Percentiles rank a stretch among this genome's conserved stretches.
phyloP scores from a whole-genome alignment of 2,797 vertebrate genomes.

The Nannoperca australis region DNA sequence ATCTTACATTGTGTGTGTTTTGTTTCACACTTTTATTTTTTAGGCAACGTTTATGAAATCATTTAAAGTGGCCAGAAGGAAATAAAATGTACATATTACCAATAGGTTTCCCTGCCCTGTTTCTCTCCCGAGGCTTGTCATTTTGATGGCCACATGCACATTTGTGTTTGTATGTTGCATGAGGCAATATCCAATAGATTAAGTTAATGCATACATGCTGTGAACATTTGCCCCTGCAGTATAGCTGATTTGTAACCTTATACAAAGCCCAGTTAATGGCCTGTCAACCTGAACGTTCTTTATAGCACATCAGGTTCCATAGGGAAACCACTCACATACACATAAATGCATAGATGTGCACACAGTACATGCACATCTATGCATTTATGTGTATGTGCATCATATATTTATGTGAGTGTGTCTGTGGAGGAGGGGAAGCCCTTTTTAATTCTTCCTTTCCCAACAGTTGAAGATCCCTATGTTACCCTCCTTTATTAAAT shows the following conservation, averaged over 20 bases:
- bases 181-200: conserved; percentile 30
- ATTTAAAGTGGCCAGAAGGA: conserved; percentile 26
- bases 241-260: conserved; percentile 70
- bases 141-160: conserved; percentile 40
- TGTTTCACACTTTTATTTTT: neutral
- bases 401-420: conserved; percentile 7
- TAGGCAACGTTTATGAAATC: neutral
- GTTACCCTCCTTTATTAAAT: conserved; percentile 49
- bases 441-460: conserved; percentile 30
- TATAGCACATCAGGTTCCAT: conserved; percentile 50
- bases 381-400: neutral
- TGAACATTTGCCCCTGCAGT: conserved; percentile 44
- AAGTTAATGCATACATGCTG: conserved; percentile 39
- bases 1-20: neutral
- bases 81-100: conserved; percentile 25
- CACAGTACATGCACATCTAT: conserved; percentile 26
- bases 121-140: neutral
- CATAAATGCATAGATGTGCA: neutral
- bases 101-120: neutral
- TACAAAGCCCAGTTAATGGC: conserved; percentile 60
- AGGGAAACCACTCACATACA: conserved; percentile 7
- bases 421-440: conserved; percentile 47
- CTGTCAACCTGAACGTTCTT: conserved; percentile 70
- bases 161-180: conserved; percentile 37
- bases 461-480: conserved; percentile 39